Evolutionary conservation across 2,113 vertebrate genomes (phyloP), one percentile per base, ranked within the genome.

Genomic region (Gavia stellata): DNA sequence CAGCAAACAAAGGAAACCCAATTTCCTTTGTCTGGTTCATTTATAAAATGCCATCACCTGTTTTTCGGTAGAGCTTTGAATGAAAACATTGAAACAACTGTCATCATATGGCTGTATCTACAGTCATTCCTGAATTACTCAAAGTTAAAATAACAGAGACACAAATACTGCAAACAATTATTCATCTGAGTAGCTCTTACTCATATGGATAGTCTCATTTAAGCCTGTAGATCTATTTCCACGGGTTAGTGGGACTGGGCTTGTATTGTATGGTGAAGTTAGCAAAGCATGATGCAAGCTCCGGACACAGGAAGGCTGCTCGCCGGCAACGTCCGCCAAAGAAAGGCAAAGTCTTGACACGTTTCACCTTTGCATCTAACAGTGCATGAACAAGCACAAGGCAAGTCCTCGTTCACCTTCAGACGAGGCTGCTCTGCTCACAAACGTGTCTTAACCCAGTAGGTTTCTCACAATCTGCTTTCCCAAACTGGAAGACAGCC

Each of bases 91-190:
- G 87, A 90, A 96, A 96, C 81, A 86, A 96, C 74, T 81, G 74
- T 50, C 78, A 90, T 92, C 58, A 14, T 71, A 92, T 74, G 91
- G 89, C 63, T 66, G 26, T 50, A 50, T 28, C 78, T 95, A 87
- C 91, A 91, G 94, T 95, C 93, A 90, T 91, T 96, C 93, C 89
- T 94, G 92, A 95, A 97, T 97, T 93, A 96, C 94, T 95, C 92
- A 95, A 93, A 94, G 94, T 96, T 96, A 91, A 95, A 96, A 94
- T 50, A 95, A 90, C 87, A 93, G 74, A 87, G 70, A 68, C 62
- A 88, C 33, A 72, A 95, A 91, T 45, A 23, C 50, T 91, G 93
- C 71, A 86, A 88, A 86, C 86, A 94, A 66, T 88, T 78, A 87
- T 75, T 97, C 92, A 96, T 91, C 38, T 62, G 29, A 83, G 91